Base-by-base conservation (phyloP, 1,140 invertebrate genomes). In the Stratiolaelaps scimitus region DNA sequence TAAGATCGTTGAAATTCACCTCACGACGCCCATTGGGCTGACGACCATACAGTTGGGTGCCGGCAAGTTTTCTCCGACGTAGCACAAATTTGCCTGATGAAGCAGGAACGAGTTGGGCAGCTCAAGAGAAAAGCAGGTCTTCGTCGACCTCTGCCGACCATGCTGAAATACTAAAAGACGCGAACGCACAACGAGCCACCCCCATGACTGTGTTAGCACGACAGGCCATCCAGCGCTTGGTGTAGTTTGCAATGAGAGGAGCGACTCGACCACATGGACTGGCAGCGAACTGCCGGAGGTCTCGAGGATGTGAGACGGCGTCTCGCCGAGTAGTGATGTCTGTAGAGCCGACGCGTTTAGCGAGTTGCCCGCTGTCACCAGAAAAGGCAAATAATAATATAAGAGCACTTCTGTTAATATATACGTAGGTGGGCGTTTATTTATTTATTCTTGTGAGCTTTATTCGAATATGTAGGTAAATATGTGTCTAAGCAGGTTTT, bases 41-140 rank as follows among this genome's bases (percentile, higher is more conserved):
- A 60, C 53, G 4, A 60, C 53, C 15, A 60, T 60, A 23, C 53
- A 60, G 20, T 34, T 60, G 15, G 53, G 53, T 23, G 53, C 26
- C 23, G 53, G 53, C 10, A 15, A 26, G 10, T 2, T 26, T 10
- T 60, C 53, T 17, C 53, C 53, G 20, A 60, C 34, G 34, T 60
- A 60, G 23, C 53, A 60, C 15, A 60, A 34, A 23, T 60, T 60
- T 1, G 53, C 53, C 20, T 60, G 53, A 23, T 60, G 53, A 10
- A 60, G 53, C 26, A 60, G 53, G 20, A 60, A 29, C 15, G 53
- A 60, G 23, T 60, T 60, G 26, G 53, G 53, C 53, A 60, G 20
- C 20, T 60, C 53, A 23, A 60, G 53, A 1, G 53, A 60, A 60
- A 60, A 60, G 23, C 53, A 60, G 1, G 53, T 60, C 20, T 60